Conservation (phyloP, 2,888 invertebrate genomes). For the Minunthozetes semirufus region DNA sequence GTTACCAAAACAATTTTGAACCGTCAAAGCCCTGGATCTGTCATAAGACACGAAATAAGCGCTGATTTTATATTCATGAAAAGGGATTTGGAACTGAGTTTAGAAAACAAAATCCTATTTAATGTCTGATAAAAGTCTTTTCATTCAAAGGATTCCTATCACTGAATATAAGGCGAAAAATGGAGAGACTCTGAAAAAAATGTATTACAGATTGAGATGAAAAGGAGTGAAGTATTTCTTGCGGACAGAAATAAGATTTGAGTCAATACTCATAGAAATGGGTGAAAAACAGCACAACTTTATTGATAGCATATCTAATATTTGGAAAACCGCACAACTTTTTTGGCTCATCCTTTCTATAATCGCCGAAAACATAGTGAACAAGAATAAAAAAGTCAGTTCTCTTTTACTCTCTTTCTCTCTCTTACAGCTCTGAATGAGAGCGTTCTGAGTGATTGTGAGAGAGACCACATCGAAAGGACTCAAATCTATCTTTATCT, state of each 20-base stretch:
- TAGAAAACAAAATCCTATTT: slow-evolving; percentile 1
- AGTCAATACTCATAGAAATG: neutral
- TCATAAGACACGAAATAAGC: too few species aligned
- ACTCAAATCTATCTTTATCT: slow-evolving; percentile 5
- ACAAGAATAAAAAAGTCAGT: neutral
- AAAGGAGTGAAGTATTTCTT: neutral
- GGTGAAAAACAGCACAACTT: neutral
- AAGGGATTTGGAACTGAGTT: slow-evolving; percentile 1
- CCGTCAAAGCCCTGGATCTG: too few species aligned
- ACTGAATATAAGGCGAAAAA: neutral
- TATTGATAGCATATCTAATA: slow-evolving; percentile 21
- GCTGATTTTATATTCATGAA: neutral
- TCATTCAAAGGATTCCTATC: neutral
- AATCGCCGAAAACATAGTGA: neutral
- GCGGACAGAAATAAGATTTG: neutral
- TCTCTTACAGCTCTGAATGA: neutral
- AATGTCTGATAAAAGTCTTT: neutral
- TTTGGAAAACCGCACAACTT: slow-evolving; percentile 16
- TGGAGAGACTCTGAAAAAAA: neutral
- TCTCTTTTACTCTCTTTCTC: neutral
- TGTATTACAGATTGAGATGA: neutral
- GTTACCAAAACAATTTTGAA: too few species aligned
- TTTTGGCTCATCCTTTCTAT: slow-evolving; percentile 14
- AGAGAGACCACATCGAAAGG: neutral
- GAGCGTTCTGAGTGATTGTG: neutral